Conservation (phyloP, 2,888 invertebrate genomes). For the Geophilus truncorum region DNA sequence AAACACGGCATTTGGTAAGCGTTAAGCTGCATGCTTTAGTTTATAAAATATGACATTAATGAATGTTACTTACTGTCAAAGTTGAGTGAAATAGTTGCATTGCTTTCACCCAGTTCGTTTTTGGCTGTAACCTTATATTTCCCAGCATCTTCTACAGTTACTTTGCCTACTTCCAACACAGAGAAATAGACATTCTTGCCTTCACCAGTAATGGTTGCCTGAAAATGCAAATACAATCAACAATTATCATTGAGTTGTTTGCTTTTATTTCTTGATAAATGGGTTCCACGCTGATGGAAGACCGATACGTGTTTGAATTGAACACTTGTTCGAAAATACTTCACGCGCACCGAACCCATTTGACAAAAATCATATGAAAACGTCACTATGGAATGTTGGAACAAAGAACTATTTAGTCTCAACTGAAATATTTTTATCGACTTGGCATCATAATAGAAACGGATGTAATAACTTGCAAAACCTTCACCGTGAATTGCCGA, state of each 20-base stretch:
- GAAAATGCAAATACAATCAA: conserved; percentile 39
- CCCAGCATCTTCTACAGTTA: conserved; percentile 94
- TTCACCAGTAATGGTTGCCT: conserved; percentile 84
- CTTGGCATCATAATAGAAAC: neutral
- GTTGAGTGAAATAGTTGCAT: conserved; percentile 93
- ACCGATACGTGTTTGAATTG: too few relatives aligned
- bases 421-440: neutral
- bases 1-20: too few relatives aligned
- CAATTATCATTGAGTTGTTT: too few relatives aligned
- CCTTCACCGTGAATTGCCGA: too few relatives aligned
- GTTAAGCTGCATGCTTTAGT: too few relatives aligned
- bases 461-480: neutral
- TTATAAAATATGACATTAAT: too few relatives aligned
- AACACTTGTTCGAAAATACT: too few relatives aligned
- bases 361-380: too few relatives aligned
- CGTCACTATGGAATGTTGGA: neutral
- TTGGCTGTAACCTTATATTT: conserved; percentile 96
- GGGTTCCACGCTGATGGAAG: too few relatives aligned
- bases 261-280: too few relatives aligned
- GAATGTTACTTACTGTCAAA: conserved; percentile 98
- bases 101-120: conserved; percentile 95
- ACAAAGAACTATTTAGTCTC: neutral
- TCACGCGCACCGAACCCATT: too few relatives aligned
- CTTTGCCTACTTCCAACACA: conserved; percentile 85
- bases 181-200: conserved; percentile 65